Base-by-base conservation (phyloP, 1,140 invertebrate species). In the Bombus consobrinus region DNA sequence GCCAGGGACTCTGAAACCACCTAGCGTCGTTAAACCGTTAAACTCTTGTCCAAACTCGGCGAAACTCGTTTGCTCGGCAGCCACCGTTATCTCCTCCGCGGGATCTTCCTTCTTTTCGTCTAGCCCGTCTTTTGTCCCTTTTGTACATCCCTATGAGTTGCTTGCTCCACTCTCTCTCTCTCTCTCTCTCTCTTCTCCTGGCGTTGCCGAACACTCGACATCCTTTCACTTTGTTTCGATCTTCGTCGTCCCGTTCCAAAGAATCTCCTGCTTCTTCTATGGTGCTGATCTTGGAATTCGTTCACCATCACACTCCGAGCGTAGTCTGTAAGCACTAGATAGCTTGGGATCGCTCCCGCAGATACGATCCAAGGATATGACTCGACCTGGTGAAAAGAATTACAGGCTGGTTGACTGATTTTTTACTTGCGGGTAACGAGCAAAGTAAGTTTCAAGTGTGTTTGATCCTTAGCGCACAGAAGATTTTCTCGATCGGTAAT, bases 31-130 rank as follows among this genome's bases (percentile, higher is more conserved):
- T 84, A 72, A 91, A 88, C 88, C 81, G 90, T 88, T 91, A 88
- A 91, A 91, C 86, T 91, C 83, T 91, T 91, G 90, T 91, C 90
- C 91, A 83, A 89, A 89, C 87, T 86, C 80, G 80, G 43, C 15
- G 88, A 88, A 91, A 89, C 88, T 91, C 88, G 90, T 91, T 91
- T 91, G 90, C 90, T 84, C 83, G 69, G 62, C 86, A 66, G 69
- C 85, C 86, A 83, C 78, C 39, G 90, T 71, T 91, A 91, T 91
- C 88, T 90, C 73, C 59, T 72, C 64, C 83, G 39, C 73, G 66
- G 79, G 81, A 90, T 91, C 90, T 90, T 66, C 34, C 64, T 59
- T 66, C 47, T 53, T 53, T 53, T 1, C 6, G 47, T 53, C 47
- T 22, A 53, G 6, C 18, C 18, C 34, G 28, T 18, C 22, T 64